These are phyloP conservation scores for Nannoperca obscura DNA, from an alignment of 2,797 vertebrate genomes.

Conservation along the genomic window DNA sequence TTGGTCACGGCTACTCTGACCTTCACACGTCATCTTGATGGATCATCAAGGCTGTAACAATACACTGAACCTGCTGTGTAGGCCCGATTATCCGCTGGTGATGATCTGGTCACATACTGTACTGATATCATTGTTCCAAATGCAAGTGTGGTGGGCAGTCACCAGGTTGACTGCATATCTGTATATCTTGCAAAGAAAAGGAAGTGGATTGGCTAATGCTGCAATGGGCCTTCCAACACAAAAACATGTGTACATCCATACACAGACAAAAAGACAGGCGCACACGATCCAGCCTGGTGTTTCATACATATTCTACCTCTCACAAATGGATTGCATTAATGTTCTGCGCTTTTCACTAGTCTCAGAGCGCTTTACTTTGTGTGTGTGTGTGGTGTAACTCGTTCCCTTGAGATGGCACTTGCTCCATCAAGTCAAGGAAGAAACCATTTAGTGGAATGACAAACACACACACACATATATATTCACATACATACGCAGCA, in stretches of 20 bases:
- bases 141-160: slow-evolving; percentile 30
- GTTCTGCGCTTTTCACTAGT: slow-evolving; percentile 71
- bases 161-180: slow-evolving; percentile 29
- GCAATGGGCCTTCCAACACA: slow-evolving; percentile 56
- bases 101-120: slow-evolving; percentile 58
- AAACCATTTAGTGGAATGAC: slow-evolving; percentile 83
- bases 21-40: slow-evolving; percentile 83
- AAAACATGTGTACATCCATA: slow-evolving; percentile 37
- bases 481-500: slow-evolving; percentile 46
- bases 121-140: slow-evolving; percentile 51
- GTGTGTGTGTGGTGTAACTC: slow-evolving; percentile 72
- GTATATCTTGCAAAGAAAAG: slow-evolving; percentile 44
- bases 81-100: slow-evolving; percentile 57
- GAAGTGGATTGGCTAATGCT: slow-evolving; percentile 66
- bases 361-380: slow-evolving; percentile 73
- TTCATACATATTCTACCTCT: slow-evolving; percentile 59
- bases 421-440: slow-evolving; percentile 83
- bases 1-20: slow-evolving; percentile 82
- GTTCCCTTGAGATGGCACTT: slow-evolving; percentile 79
- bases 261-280: slow-evolving; percentile 41
- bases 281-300: slow-evolving; percentile 48
- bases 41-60: slow-evolving; percentile 74
- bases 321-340: slow-evolving; percentile 78
- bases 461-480: slow-evolving; percentile 72
- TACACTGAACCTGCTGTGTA: slow-evolving; percentile 69